These are phyloP conservation scores for Saccostrea glomerata DNA, from an alignment of 1,140 invertebrate species.

Conservation along the genomic window DNA sequence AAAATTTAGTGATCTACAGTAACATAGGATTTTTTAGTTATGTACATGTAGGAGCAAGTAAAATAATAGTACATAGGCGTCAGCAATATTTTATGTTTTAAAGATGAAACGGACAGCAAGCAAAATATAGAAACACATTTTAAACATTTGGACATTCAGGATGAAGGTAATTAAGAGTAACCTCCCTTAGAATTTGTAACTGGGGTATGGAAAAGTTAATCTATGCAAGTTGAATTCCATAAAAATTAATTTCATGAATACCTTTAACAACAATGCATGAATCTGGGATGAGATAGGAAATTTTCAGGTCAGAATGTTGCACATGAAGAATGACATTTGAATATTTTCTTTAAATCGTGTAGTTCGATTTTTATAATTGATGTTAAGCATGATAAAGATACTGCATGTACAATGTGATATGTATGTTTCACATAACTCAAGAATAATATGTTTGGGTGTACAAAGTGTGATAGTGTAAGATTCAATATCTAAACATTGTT, in stretches of 20 bases:
- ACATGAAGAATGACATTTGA: neutral
- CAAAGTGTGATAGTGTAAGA: too few relatives aligned
- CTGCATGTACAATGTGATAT: neutral
- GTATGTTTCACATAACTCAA: neutral
- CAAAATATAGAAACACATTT: slow-evolving; percentile 23
- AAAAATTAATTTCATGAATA: neutral
- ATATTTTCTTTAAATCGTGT: neutral
- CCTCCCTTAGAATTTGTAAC: slow-evolving; percentile 17
- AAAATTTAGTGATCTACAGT: neutral
- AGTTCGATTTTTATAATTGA: neutral
- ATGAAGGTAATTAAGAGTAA: slow-evolving; percentile 16
- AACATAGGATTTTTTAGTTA: neutral
- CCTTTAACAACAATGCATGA: neutral
- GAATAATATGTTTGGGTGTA: too few relatives aligned
- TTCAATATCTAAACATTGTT: too few relatives aligned
- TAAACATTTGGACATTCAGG: slow-evolving; percentile 9
- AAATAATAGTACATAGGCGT: too few relatives aligned
- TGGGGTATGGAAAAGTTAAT: neutral
- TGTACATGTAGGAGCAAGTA: neutral
- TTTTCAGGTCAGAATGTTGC: neutral
- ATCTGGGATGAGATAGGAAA: neutral
- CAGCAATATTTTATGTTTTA: neutral
- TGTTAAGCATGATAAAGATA: neutral
- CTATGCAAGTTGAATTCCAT: neutral
- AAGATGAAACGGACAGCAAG: slow-evolving; percentile 12